A percentile compares a stretch with the other conserved stretches of the same genome.
phyloP scores from a whole-genome alignment of 2,888 invertebrate species.

The Scaptomyza caliginosa region DNA sequence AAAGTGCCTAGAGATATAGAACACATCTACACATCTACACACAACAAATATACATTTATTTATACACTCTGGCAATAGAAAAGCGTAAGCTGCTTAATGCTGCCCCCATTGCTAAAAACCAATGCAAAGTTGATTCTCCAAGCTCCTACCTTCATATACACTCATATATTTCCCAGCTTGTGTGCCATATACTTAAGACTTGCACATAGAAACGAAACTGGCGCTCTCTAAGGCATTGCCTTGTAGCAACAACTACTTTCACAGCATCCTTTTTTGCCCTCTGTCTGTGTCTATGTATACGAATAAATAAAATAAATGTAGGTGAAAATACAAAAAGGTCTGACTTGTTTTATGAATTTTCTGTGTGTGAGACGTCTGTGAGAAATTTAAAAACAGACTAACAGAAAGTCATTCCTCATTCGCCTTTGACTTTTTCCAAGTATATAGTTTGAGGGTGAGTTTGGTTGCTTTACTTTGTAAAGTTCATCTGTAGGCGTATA shows the following conservation, averaged over 20 bases:
- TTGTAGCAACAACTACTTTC: constrained; percentile 42
- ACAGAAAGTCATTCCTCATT: constrained; percentile 1
- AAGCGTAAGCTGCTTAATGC: constrained; percentile 33
- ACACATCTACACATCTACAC: constrained; percentile 13
- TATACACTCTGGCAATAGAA: constrained; percentile 1
- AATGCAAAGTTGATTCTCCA: constrained; percentile 24
- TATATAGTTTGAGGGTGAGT: constrained; percentile 30
- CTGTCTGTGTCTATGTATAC: constrained; percentile 10
- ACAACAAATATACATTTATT: constrained; percentile 1
- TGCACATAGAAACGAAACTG: constrained; percentile 19
- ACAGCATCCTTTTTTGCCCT: constrained; percentile 33
- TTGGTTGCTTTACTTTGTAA: constrained; percentile 13
- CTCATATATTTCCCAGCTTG: constrained; percentile 1
- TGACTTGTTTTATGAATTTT: constrained; percentile 60
- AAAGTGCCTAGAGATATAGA: constrained; percentile 33
- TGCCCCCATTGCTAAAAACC: constrained; percentile 46
- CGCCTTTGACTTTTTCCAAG: not conserved
- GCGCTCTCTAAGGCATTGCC: constrained; percentile 53
- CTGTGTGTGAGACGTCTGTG: constrained; percentile 45
- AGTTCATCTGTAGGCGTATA: constrained; percentile 40
- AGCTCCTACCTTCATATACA: not conserved
- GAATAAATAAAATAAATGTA: constrained; percentile 73
- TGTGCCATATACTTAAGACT: not conserved
- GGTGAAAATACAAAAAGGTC: constrained; percentile 73
- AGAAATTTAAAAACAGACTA: constrained; percentile 67